These are phyloP conservation scores for Cerceris ruficornis DNA, from an alignment of 2,888 invertebrate genomes.

Conservation along the genomic window DNA sequence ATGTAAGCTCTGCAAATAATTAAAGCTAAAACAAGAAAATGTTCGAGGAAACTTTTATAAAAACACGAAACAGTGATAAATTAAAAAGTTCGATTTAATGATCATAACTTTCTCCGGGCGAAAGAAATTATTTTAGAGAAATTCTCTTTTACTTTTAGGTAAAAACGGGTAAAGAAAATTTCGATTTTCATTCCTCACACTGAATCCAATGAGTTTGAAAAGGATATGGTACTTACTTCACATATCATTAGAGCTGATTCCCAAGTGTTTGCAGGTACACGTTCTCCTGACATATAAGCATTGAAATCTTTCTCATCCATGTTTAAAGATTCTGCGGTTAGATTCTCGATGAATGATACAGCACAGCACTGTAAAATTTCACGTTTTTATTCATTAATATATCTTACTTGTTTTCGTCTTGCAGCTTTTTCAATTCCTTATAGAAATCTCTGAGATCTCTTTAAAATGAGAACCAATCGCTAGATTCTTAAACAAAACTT, in stretches of 20 bases:
- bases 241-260: constrained; percentile 92
- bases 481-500: too few species aligned
- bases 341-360: constrained; percentile 97
- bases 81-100: too few species aligned
- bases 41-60: constrained; percentile 47
- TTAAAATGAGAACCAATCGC: too few species aligned
- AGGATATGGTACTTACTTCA: constrained; percentile 83
- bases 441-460: too few species aligned
- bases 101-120: too few species aligned
- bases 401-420: not conserved
- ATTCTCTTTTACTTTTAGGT: too few species aligned
- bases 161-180: too few species aligned
- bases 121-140: too few species aligned
- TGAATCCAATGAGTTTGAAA: not conserved
- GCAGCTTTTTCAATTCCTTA: not conserved
- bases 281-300: constrained; percentile 95
- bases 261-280: constrained; percentile 92
- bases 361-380: constrained; percentile 91
- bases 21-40: not conserved
- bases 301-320: constrained; percentile 96
- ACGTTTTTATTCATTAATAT: not conserved
- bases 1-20: constrained; percentile 85
- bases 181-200: too few species aligned
- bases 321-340: constrained; percentile 95
- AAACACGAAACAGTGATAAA: constrained; percentile 6